Percentiles rank a stretch among this genome's conserved stretches.
Conservation (phyloP, 2,797 vertebrate species). For the Sebastes flavidus region DNA sequence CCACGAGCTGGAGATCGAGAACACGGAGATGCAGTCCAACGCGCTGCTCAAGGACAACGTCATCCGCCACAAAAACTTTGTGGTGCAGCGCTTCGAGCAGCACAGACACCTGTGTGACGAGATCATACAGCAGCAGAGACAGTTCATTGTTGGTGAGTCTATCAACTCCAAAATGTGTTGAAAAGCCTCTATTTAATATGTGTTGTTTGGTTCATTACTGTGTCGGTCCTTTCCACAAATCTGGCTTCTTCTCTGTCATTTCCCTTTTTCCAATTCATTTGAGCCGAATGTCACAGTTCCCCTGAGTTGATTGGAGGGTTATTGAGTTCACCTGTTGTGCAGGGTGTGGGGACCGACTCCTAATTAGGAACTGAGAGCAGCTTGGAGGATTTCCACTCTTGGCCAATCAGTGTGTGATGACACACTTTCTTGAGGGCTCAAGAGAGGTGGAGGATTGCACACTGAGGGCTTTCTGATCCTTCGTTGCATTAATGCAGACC, state of each 20-base stretch:
- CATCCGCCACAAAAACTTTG: slow-evolving; percentile 85
- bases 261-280: no score
- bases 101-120: slow-evolving; percentile 88
- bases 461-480: background rate
- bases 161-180: background rate
- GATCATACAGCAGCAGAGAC: slow-evolving; percentile 91
- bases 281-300: background rate
- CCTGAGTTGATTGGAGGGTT: background rate
- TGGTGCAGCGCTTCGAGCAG: slow-evolving; percentile 87
- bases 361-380: background rate
- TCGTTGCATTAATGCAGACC: background rate
- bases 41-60: slow-evolving; percentile 88
- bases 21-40: slow-evolving; percentile 85
- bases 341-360: background rate
- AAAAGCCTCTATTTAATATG: background rate
- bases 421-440: background rate
- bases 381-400: background rate
- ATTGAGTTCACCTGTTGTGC: background rate
- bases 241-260: no score
- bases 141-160: slow-evolving; percentile 82
- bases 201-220: background rate
- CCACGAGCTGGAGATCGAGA: slow-evolving; percentile 90
- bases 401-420: background rate
- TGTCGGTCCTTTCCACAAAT: no score
- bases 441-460: background rate